phyloP scores from a whole-genome alignment of 1,140 invertebrate genomes.

The Trigoniulus corallinus region DNA sequence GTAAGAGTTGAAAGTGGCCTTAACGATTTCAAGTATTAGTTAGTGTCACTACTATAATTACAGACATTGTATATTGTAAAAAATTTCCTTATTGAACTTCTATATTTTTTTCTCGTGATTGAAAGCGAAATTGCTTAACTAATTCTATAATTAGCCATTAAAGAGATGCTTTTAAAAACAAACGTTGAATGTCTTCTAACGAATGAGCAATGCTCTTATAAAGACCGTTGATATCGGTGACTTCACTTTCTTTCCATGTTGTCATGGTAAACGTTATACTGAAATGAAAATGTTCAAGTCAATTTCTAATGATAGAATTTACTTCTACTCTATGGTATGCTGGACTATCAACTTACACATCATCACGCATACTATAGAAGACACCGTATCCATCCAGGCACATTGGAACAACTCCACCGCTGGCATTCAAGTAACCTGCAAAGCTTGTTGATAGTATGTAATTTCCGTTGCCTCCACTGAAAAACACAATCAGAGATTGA shows the following conservation, averaged over 20 bases:
- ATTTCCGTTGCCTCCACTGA: constrained; percentile 42
- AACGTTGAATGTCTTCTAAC: neutral
- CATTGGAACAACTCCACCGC: constrained; percentile 43
- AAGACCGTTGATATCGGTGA: neutral
- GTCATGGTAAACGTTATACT: neutral
- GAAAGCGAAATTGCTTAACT: too few species aligned
- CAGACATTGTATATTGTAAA: too few species aligned
- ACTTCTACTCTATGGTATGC: too few species aligned
- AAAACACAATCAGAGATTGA: constrained; percentile 12
- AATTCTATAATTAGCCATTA: too few species aligned
- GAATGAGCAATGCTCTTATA: neutral
- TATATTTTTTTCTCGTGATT: too few species aligned
- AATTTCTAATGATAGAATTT: too few species aligned
- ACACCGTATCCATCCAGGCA: constrained; percentile 39
- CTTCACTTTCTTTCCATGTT: neutral
- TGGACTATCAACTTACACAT: too few species aligned
- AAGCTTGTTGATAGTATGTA: constrained; percentile 42
- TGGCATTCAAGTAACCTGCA: constrained; percentile 36
- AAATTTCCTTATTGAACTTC: too few species aligned
- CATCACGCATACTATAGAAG: constrained; percentile 39
- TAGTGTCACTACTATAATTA: too few species aligned
- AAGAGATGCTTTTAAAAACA: neutral
- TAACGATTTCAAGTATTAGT: too few species aligned
- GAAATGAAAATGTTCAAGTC: too few species aligned
- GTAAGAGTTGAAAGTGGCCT: too few species aligned